Conservation (phyloP, 1,140 invertebrate genomes). For the Drosophila pallidifrons region DNA sequence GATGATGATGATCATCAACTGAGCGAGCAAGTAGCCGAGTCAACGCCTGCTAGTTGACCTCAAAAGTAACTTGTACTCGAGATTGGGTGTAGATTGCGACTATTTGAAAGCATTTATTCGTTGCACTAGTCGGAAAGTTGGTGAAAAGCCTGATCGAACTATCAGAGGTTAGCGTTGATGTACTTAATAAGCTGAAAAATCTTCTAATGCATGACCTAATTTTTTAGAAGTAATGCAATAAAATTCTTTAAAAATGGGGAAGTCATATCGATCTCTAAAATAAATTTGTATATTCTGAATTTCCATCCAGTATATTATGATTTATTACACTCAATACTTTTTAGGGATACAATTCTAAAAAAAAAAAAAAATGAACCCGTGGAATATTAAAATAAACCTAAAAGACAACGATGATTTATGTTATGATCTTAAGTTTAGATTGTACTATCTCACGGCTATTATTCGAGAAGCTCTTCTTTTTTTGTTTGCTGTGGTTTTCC, state of each 20-base stretch:
- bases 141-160: conserved; percentile 30
- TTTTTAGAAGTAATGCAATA: too few relatives aligned
- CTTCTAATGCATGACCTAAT: too few relatives aligned
- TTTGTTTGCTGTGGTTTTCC: conserved; percentile 39
- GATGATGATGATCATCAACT: conserved; percentile 28
- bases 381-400: background rate
- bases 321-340: too few relatives aligned
- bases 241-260: background rate
- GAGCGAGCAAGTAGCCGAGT: conserved; percentile 15
- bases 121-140: conserved; percentile 25
- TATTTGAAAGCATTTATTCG: conserved; percentile 39
- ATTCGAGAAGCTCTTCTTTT: conserved; percentile 17
- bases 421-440: conserved; percentile 28
- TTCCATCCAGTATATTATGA: too few relatives aligned
- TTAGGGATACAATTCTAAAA: too few relatives aligned
- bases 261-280: too few relatives aligned
- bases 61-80: conserved; percentile 30
- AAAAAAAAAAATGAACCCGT: too few relatives aligned
- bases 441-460: conserved; percentile 51
- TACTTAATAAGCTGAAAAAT: too few relatives aligned
- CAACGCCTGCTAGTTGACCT: conserved; percentile 50
- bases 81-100: conserved; percentile 21
- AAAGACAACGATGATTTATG: conserved; percentile 33
- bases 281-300: too few relatives aligned
- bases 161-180: conserved; percentile 3